phyloP scores from a whole-genome alignment of 1,140 invertebrate genomes.

The Drosophila busckii region DNA sequence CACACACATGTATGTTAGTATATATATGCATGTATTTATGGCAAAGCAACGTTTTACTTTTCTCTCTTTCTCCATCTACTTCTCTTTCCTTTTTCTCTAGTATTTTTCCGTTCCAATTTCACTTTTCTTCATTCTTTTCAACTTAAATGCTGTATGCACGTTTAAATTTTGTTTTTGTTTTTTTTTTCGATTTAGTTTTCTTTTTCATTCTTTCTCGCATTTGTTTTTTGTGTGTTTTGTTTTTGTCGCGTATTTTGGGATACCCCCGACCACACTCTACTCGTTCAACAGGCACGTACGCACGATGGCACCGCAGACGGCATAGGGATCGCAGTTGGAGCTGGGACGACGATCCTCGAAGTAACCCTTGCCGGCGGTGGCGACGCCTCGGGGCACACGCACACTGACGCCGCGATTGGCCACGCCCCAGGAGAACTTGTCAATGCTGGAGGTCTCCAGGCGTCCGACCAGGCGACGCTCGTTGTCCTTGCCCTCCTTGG shows the following conservation, averaged over 20 bases:
- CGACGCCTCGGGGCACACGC: slow-evolving; percentile 87
- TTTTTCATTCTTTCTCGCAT: not conserved
- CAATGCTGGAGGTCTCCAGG: slow-evolving; percentile 90
- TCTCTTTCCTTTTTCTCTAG: too few relatives aligned
- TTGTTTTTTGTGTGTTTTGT: slow-evolving; percentile 12
- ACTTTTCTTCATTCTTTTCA: slow-evolving; percentile 6
- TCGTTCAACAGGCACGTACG: slow-evolving; percentile 85
- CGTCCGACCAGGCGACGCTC: slow-evolving; percentile 88
- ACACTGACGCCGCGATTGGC: slow-evolving; percentile 86
- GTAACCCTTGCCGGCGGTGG: slow-evolving; percentile 90
- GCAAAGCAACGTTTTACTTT: slow-evolving; percentile 17
- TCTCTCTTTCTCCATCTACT: slow-evolving; percentile 5
- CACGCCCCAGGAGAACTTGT: slow-evolving; percentile 88
- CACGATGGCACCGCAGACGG: slow-evolving; percentile 84
- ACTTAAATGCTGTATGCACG: slow-evolving; percentile 34
- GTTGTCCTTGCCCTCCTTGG: slow-evolving; percentile 90
- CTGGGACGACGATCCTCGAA: slow-evolving; percentile 92
- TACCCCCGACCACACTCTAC: slow-evolving; percentile 21
- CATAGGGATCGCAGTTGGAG: slow-evolving; percentile 93
- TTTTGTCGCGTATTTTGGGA: too few relatives aligned
- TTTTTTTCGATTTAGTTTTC: too few relatives aligned
- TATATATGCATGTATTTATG: slow-evolving; percentile 36
- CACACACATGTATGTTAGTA: too few relatives aligned
- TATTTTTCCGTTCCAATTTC: not conserved
- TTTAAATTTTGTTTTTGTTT: too few relatives aligned